Evolutionary conservation across 1,140 invertebrate genomes (phyloP).

Genomic region (Samia ricini): DNA sequence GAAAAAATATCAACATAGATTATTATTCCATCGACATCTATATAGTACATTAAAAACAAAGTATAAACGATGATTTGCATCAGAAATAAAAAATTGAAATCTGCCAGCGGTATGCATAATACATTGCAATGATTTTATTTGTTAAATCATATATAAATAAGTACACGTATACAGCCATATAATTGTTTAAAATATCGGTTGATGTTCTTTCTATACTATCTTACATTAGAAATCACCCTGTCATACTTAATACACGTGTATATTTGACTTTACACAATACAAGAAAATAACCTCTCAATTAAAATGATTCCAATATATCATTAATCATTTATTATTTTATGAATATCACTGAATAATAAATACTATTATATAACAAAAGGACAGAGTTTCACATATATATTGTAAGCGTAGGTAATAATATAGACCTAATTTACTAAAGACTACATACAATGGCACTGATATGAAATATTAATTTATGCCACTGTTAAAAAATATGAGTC

Average conservation of each 20-base stretch:
- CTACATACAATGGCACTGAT: neutral
- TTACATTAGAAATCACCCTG: constrained; percentile 75
- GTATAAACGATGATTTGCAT: too few species aligned
- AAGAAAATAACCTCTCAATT: constrained; percentile 10
- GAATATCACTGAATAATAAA: neutral
- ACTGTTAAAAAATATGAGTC: neutral
- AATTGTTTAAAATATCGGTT: constrained; percentile 26
- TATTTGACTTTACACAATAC: constrained; percentile 7
- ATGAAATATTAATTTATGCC: neutral
- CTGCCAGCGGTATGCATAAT: neutral
- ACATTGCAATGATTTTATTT: too few species aligned
- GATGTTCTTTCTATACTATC: constrained; percentile 64
- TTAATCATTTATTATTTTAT: neutral
- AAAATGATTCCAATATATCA: neutral
- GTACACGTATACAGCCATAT: too few species aligned
- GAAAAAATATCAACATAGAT: too few species aligned
- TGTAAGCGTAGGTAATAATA: neutral
- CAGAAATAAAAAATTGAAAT: too few species aligned
- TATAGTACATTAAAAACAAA: too few species aligned
- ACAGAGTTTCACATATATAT: neutral
- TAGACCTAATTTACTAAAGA: neutral
- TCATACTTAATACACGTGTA: constrained; percentile 42
- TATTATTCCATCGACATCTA: too few species aligned
- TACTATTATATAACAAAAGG: neutral
- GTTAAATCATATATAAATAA: too few species aligned